Evolutionary conservation across 37 sponge, comb jelly and placozoan species (phyloP), one percentile per base, ranked within the genome.

Genomic region (Eunapius fragilis): DNA sequence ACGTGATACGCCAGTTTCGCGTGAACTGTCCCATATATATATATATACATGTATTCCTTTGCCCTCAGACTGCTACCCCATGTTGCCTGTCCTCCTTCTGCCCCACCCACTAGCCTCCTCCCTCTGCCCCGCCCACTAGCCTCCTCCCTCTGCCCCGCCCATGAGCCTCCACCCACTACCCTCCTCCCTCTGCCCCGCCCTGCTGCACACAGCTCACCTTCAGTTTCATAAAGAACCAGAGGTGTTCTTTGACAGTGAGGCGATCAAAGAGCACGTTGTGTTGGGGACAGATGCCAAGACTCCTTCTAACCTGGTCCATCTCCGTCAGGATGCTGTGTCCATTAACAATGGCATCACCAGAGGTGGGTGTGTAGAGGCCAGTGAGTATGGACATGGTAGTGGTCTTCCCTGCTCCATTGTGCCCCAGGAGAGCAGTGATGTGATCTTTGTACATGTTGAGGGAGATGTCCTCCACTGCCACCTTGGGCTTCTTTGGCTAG

Each of bases 341-440:
- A 84, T 94, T 88, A 75, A 98, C 91, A 26, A 83, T 30, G 23
- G 96, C 98, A 23, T 81, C 70, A 41, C 95, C 95, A 74, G 67
- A 35, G 41, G 41, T 41, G 41, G 41, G 41, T 6, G 41, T 41
- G 41, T 41, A 41, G 6, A 41, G 41, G 41, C 98, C 98, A 50
- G 96, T 96, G 25, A 98, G 82, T 34, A 98, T 91, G 84, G 98
- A 98, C 94, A 98, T 98, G 25, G 95, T 94, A 33, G 96, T 98
- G 47, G 96, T 98, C 76, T 98, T 98, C 13, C 98, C 98, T 37
- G 98, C 98, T 50, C 98, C 98, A 76, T 98, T 98, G 92, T 98
- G 98, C 30, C 98, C 98, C 41, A 98, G 85, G 24, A 98, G 90
- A 67, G 92, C 93, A 35, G 98, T 98, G 86, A 98, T 98, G 82